phyloP scores from a whole-genome alignment of 2,888 invertebrate genomes.

The Chorisops tibialis region DNA sequence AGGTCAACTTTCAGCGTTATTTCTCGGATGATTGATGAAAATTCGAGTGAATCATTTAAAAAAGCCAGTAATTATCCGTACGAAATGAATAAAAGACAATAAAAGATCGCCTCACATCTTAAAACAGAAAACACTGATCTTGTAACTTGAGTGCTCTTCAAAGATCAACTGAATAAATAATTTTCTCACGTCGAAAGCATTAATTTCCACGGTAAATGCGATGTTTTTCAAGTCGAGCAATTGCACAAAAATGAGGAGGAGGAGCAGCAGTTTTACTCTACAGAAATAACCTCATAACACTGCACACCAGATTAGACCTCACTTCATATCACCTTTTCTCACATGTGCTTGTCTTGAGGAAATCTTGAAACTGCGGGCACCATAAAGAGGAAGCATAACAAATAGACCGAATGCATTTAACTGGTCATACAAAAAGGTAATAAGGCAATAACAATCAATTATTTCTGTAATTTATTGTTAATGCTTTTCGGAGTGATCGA shows the following conservation, averaged over 20 bases:
- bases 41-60: too few relatives aligned
- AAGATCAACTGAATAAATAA: slow-evolving; percentile 22
- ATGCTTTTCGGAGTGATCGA: slow-evolving; percentile 50
- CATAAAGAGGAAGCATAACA: slow-evolving; percentile 23
- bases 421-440: slow-evolving; percentile 35
- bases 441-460: slow-evolving; percentile 51
- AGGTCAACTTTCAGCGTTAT: too few relatives aligned
- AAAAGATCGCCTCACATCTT: too few relatives aligned
- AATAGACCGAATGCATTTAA: slow-evolving; percentile 27
- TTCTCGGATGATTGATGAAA: too few relatives aligned
- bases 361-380: not conserved
- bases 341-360: not conserved
- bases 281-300: not conserved
- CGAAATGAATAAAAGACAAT: too few relatives aligned
- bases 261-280: not conserved
- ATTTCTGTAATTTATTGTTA: slow-evolving; percentile 54
- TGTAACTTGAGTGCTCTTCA: not conserved
- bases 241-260: not conserved
- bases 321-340: not conserved
- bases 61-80: too few relatives aligned
- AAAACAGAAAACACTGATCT: slow-evolving; percentile 2
- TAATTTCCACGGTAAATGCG: slow-evolving; percentile 23
- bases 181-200: slow-evolving; percentile 30
- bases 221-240: slow-evolving; percentile 8
- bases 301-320: not conserved